Percentiles rank a stretch among this genome's conserved stretches.
Conservation (phyloP, 2,113 vertebrate genomes). For the Camelus dromedarius region DNA sequence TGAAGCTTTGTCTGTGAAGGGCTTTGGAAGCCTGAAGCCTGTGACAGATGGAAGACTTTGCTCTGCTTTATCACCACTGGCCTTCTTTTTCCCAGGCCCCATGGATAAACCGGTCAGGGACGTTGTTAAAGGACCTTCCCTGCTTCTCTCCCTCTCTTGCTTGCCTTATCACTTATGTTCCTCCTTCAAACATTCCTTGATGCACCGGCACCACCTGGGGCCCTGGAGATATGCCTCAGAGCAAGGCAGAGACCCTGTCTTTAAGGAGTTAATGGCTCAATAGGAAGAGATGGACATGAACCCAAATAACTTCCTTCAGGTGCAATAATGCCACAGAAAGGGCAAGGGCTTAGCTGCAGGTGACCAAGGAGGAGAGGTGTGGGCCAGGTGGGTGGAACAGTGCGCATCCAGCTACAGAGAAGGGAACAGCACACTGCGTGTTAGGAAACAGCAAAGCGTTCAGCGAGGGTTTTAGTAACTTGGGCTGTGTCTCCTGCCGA, state of each 20-base stretch:
- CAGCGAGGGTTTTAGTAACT: accelerated
- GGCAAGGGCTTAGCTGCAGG: neutral
- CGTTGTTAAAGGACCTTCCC: neutral
- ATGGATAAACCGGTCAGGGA: neutral
- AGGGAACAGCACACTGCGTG: accelerated
- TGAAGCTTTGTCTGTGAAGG: neutral
- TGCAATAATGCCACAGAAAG: neutral
- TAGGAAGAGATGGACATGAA: neutral
- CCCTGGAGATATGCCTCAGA: neutral
- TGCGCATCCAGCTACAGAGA: accelerated
- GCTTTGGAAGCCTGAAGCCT: neutral
- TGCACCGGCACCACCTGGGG: neutral
- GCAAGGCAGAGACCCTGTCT: neutral
- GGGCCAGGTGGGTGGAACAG: neutral
- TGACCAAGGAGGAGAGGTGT: neutral
- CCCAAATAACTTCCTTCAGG: neutral
- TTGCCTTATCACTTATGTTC: neutral
- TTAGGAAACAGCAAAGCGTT: accelerated
- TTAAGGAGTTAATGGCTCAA: neutral
- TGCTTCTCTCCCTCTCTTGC: neutral
- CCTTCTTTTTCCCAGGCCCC: neutral
- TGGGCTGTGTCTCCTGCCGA: neutral
- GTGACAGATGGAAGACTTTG: neutral
- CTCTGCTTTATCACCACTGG: neutral
- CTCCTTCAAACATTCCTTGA: neutral